Evolutionary conservation across 2,113 vertebrate species (phyloP).

Genomic region (Strix aluco): DNA sequence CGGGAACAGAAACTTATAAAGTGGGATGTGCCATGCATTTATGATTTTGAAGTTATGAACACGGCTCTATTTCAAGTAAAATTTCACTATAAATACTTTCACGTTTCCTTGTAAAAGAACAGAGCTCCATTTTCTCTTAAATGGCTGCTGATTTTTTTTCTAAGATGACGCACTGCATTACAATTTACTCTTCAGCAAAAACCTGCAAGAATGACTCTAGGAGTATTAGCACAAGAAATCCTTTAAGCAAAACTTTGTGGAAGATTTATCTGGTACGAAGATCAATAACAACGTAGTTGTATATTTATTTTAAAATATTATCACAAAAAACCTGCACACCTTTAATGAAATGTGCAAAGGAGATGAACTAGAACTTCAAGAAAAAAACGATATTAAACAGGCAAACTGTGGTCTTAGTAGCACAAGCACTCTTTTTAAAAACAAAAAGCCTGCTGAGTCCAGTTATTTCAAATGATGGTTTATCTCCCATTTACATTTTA

Average conservation of each 20-base stretch:
- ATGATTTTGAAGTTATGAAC: not conserved
- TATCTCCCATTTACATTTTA: not conserved
- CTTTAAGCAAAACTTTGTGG: not conserved
- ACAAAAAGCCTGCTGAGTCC: not conserved
- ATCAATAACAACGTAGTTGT: not conserved
- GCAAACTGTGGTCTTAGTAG: not conserved
- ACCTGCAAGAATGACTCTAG: not conserved
- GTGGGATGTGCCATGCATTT: not conserved
- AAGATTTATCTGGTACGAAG: not conserved
- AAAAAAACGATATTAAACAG: not conserved
- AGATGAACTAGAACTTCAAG: not conserved
- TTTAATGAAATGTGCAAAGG: not conserved
- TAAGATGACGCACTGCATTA: not conserved
- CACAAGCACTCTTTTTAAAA: not conserved
- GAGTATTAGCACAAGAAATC: not conserved
- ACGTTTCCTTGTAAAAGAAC: not conserved
- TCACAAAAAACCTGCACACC: not conserved
- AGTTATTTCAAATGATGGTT: not conserved
- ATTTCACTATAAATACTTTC: conserved; percentile 5
- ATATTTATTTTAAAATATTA: not conserved
- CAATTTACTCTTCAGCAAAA: conserved; percentile 10
- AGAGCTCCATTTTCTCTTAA: conserved; percentile 10
- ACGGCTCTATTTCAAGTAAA: conserved; percentile 3
- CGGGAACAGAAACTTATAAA: not conserved
- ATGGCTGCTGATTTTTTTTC: not conserved